Evolutionary conservation across 2,888 invertebrate species (phyloP).

Genomic region (Allacma fusca): DNA sequence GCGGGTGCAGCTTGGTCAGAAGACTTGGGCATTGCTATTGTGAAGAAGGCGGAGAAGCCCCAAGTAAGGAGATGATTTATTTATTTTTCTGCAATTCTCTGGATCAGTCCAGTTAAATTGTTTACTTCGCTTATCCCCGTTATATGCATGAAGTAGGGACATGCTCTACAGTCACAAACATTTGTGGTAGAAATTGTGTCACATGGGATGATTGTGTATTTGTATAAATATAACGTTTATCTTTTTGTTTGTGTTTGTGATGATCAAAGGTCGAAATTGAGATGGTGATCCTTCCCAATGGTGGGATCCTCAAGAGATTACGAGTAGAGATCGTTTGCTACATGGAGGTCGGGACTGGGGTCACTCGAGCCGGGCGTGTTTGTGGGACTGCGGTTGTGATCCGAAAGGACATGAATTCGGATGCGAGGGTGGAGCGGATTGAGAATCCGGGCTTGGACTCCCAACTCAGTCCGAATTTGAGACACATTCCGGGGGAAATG

Average conservation of each 20-base stretch:
- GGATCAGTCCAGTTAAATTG: too few species aligned
- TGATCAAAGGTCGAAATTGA: conserved; percentile 61
- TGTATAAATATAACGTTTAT: not conserved
- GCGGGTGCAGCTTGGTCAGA: conserved; percentile 68
- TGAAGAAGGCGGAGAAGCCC: conserved; percentile 74
- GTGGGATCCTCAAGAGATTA: conserved; percentile 70
- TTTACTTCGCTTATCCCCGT: too few species aligned
- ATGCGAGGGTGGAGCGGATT: conserved; percentile 70
- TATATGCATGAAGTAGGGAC: too few species aligned
- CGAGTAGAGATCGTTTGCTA: conserved; percentile 76
- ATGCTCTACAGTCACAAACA: too few species aligned
- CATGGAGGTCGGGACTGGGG: conserved; percentile 66
- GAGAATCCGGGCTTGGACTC: conserved; percentile 76
- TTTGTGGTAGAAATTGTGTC: too few species aligned
- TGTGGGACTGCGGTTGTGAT: conserved; percentile 74
- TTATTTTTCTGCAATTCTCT: too few species aligned
- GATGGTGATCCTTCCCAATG: conserved; percentile 64
- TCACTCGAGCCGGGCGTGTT: conserved; percentile 66
- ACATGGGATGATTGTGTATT: too few species aligned
- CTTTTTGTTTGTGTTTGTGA: too few species aligned
- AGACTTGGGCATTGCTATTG: conserved; percentile 72
- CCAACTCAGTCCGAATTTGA: conserved; percentile 66
- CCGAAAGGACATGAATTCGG: conserved; percentile 69
- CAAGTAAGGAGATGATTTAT: conserved; percentile 68
- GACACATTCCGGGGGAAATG: conserved; percentile 59